These are phyloP conservation scores for Steromphala cineraria DNA, from an alignment of 2,888 invertebrate genomes.

Conservation along the genomic window DNA sequence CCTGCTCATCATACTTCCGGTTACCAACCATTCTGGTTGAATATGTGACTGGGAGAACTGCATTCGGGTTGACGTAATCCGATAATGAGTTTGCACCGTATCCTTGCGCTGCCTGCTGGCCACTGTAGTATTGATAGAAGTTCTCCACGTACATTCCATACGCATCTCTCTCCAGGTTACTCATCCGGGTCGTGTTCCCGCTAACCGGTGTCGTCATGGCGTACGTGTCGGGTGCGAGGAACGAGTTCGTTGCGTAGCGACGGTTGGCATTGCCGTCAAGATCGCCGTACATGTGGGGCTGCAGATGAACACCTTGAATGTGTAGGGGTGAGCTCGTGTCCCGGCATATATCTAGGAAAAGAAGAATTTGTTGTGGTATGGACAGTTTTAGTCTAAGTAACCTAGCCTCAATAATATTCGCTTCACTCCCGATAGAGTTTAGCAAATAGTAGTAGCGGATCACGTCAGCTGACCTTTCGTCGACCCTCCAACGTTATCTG, in stretches of 20 bases:
- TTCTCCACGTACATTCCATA: constrained; percentile 35
- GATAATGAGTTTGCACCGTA: constrained; percentile 28
- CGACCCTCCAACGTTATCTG: too few species aligned
- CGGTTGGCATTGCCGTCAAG: constrained; percentile 14
- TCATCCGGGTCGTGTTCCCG: neutral
- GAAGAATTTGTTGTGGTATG: too few species aligned
- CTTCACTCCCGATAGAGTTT: too few species aligned
- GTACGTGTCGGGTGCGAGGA: constrained; percentile 1
- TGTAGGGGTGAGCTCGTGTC: constrained; percentile 8
- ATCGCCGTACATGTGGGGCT: constrained; percentile 21
- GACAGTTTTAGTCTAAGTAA: too few species aligned
- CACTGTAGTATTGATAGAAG: constrained; percentile 32
- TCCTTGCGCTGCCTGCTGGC: constrained; percentile 34
- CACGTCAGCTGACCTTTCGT: too few species aligned
- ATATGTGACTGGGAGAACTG: constrained; percentile 39
- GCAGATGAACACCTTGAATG: constrained; percentile 18
- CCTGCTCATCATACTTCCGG: constrained; percentile 16
- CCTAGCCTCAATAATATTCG: too few species aligned
- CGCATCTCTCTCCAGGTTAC: constrained; percentile 33
- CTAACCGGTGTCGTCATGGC: neutral
- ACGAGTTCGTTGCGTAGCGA: neutral
- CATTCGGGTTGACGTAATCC: constrained; percentile 49
- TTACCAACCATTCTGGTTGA: neutral
- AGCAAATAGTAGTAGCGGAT: too few species aligned
- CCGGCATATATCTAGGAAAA: neutral